Evolutionary conservation across 2,113 vertebrate genomes (phyloP).

Genomic region (Rhagologus leucostigma): DNA sequence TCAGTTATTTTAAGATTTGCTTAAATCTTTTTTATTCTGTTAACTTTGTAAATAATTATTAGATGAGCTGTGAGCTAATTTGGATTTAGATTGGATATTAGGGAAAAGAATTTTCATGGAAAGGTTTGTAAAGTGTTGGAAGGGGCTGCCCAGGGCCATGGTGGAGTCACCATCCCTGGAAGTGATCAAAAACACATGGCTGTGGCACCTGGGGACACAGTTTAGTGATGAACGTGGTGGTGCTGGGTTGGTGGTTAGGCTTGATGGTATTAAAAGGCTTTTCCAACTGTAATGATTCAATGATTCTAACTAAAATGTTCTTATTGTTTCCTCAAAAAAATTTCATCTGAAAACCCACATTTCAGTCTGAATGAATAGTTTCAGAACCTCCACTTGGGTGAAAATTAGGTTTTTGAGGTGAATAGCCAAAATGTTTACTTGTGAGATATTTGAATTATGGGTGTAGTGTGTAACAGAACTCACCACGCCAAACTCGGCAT

Average conservation of each 20-base stretch:
- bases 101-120: background rate
- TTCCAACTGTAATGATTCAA: background rate
- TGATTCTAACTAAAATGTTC: background rate
- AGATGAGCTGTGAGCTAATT: background rate
- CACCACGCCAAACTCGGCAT: accelerated
- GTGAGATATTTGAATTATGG: background rate
- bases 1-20: background rate
- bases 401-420: background rate
- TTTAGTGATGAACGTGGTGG: background rate
- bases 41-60: background rate
- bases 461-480: background rate
- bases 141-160: background rate
- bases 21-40: background rate
- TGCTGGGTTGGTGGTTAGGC: background rate
- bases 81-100: background rate
- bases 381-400: background rate
- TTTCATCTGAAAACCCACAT: background rate
- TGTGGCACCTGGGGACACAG: background rate
- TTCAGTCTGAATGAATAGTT: background rate
- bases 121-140: background rate
- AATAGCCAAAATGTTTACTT: background rate
- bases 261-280: background rate
- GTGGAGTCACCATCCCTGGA: background rate
- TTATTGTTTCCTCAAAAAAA: background rate
- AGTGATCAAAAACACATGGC: background rate